These are phyloP conservation scores for Phalacrocorax pelagicus DNA, from an alignment of 2,113 vertebrate species.

Conservation along the genomic window DNA sequence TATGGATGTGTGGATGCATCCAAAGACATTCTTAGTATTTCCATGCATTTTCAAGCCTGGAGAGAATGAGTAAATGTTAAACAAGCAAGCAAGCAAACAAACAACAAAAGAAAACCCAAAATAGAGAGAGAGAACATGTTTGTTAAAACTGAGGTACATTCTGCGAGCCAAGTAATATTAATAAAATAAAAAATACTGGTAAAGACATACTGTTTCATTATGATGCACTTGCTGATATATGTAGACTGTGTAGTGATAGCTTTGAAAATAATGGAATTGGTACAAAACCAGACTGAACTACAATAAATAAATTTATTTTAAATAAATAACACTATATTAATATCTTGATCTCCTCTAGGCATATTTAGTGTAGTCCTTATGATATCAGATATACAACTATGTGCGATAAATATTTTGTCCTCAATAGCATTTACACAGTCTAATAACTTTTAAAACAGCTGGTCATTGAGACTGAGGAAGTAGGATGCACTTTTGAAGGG, in stretches of 20 bases:
- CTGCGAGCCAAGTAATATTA: neutral
- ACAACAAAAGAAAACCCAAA: neutral
- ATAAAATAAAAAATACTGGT: neutral
- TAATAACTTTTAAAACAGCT: neutral
- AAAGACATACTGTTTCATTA: neutral
- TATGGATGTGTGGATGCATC: neutral
- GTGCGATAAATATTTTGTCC: neutral
- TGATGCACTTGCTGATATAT: neutral
- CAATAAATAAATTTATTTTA: neutral
- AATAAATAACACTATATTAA: neutral
- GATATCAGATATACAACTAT: neutral
- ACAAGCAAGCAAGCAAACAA: neutral
- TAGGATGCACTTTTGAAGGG: neutral
- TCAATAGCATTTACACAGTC: neutral
- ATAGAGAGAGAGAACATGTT: neutral
- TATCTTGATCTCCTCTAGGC: neutral
- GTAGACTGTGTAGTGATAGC: neutral
- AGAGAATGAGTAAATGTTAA: neutral
- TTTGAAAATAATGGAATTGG: neutral
- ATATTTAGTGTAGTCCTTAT: neutral
- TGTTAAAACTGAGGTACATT: neutral
- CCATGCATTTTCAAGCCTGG: neutral
- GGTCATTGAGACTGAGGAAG: neutral
- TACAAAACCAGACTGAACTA: neutral
- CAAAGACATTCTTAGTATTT: neutral